Conservation (phyloP, 2,797 vertebrate genomes). For the Pachyuromys duprasi region DNA sequence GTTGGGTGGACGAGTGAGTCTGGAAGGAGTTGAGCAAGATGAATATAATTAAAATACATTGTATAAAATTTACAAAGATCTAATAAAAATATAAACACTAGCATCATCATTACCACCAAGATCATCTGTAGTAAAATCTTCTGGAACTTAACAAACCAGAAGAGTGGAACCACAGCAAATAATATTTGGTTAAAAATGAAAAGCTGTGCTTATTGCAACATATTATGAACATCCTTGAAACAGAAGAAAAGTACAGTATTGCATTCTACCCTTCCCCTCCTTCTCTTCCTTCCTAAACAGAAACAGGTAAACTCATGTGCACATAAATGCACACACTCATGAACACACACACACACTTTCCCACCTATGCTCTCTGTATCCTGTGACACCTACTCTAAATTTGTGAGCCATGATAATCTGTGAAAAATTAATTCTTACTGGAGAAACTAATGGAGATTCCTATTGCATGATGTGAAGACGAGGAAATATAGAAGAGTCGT, state of each 20-base stretch:
- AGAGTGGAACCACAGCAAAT: conserved; percentile 28
- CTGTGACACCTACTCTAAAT: conserved; percentile 43
- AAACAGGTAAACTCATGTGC: background rate
- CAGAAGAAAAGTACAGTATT: conserved; percentile 53
- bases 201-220: conserved; percentile 37
- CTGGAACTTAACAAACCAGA: conserved; percentile 44
- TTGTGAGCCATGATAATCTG: conserved; percentile 42
- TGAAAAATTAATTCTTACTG: conserved; percentile 47
- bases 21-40: background rate
- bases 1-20: background rate
- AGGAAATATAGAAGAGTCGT: conserved; percentile 15
- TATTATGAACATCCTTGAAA: conserved; percentile 23
- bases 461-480: conserved; percentile 23
- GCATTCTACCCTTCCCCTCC: background rate
- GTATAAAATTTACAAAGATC: background rate
- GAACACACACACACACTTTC: background rate
- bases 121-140: conserved; percentile 44
- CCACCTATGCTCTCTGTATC: conserved; percentile 3
- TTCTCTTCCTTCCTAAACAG: conserved; percentile 51
- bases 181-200: conserved; percentile 52
- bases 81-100: background rate
- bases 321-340: background rate
- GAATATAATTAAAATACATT: background rate
- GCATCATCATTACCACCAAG: background rate
- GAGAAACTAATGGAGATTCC: conserved; percentile 2